phyloP scores from a whole-genome alignment of 2,797 vertebrate species.

The Lacerta agilis region DNA sequence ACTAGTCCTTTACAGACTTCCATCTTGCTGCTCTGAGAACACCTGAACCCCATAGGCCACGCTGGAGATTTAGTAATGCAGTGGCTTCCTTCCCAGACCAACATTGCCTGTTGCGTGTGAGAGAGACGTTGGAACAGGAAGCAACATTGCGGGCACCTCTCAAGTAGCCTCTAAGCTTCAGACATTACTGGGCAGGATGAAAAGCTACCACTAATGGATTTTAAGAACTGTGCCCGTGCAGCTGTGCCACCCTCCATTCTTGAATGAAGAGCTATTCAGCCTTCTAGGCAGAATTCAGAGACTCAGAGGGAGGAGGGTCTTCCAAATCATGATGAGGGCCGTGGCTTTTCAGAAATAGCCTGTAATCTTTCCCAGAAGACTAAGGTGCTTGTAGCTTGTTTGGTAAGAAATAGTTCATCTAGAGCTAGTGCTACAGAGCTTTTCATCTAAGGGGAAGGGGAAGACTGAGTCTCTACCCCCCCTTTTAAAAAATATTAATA shows the following conservation, averaged over 20 bases:
- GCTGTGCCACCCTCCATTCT: not conserved
- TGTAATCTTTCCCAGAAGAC: not conserved
- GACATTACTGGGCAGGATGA: not conserved
- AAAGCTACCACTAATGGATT: not conserved
- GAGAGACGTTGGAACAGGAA: not conserved
- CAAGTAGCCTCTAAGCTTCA: not conserved
- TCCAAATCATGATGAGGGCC: not conserved
- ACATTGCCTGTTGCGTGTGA: not conserved
- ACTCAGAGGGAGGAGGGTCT: not conserved
- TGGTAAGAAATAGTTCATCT: not conserved
- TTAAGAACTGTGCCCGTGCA: not conserved
- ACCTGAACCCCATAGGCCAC: not conserved
- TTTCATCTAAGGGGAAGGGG: not conserved
- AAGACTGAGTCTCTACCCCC: not conserved
- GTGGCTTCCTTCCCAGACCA: not conserved
- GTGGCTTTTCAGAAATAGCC: not conserved
- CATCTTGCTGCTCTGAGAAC: not conserved
- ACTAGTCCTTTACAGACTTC: not conserved
- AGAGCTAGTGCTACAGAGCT: not conserved
- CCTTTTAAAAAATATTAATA: not conserved
- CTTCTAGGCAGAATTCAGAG: not conserved
- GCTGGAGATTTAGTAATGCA: not conserved
- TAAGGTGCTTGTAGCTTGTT: not conserved
- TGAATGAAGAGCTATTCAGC: not conserved
- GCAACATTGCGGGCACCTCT: not conserved